These are phyloP conservation scores for Parus major DNA, from an alignment of 2,113 vertebrate genomes.

Conservation along the genomic window DNA sequence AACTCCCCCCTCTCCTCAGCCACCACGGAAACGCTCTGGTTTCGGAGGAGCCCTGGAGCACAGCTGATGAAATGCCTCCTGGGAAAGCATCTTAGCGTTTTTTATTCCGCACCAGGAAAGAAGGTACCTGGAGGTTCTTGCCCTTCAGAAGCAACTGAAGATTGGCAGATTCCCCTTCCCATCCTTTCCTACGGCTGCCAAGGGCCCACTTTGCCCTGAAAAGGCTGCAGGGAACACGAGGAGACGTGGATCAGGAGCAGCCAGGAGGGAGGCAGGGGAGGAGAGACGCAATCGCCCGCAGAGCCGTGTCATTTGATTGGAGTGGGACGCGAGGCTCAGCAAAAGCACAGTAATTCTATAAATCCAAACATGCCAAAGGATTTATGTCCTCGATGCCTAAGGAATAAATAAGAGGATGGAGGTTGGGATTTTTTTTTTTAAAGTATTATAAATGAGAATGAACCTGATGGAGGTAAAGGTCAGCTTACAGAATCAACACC, in stretches of 20 bases:
- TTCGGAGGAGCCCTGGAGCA: background rate
- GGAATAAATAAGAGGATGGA: slow-evolving; percentile 14
- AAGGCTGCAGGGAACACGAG: background rate
- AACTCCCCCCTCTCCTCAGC: slow-evolving; percentile 14
- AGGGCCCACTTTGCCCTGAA: background rate
- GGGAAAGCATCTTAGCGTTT: background rate
- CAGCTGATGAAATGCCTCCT: background rate
- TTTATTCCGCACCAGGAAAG: background rate
- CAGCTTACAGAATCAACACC: background rate
- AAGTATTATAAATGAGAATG: slow-evolving; percentile 13
- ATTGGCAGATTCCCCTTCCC: background rate
- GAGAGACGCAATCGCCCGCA: background rate
- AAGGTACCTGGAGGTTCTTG: background rate
- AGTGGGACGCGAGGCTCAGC: background rate
- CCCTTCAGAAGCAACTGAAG: background rate
- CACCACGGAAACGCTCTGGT: background rate
- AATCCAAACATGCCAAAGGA: background rate
- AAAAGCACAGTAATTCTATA: slow-evolving; percentile 16
- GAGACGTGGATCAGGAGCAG: background rate
- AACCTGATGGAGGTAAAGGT: slow-evolving; percentile 1
- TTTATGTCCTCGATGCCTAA: background rate
- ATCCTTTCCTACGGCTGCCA: background rate
- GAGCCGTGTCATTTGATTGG: background rate
- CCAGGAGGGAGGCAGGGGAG: background rate
- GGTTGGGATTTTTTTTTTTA: background rate